These are phyloP conservation scores for Sisor rabdophorus DNA, from an alignment of 2,113 vertebrate species.

Conservation along the genomic window DNA sequence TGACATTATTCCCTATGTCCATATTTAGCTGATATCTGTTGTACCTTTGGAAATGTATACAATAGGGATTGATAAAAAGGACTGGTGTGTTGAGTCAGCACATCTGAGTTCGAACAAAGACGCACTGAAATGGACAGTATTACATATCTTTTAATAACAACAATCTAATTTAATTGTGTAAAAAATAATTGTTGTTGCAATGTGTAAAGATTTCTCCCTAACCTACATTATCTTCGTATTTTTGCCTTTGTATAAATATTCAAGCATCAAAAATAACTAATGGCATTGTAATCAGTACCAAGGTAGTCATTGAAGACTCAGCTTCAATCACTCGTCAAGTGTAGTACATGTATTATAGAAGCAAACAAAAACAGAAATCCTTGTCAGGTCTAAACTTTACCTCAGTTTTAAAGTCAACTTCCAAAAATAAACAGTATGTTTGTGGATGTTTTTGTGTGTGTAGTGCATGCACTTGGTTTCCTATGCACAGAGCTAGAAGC, in stretches of 20 bases:
- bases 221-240: constrained; percentile 21
- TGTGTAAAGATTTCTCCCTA: constrained; percentile 26
- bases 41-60: not conserved
- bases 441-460: constrained; percentile 8
- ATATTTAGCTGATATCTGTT: constrained; percentile 10
- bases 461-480: constrained; percentile 7
- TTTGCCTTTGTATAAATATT: constrained; percentile 8
- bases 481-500: constrained; percentile 10
- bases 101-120: constrained; percentile 51
- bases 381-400: constrained; percentile 21
- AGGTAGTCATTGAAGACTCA: not conserved
- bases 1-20: constrained; percentile 6
- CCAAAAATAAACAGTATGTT: not conserved
- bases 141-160: constrained; percentile 35
- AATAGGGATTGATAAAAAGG: not conserved
- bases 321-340: too few relatives aligned
- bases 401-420: constrained; percentile 9
- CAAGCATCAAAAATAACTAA: not conserved
- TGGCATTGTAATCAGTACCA: too few relatives aligned
- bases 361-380: constrained; percentile 3
- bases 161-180: constrained; percentile 21
- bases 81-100: constrained; percentile 48
- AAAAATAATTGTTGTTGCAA: constrained; percentile 16
- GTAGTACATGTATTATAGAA: not conserved
- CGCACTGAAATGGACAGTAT: constrained; percentile 52